phyloP scores from a whole-genome alignment of 2,888 invertebrate species.

The Cabera pusaria region DNA sequence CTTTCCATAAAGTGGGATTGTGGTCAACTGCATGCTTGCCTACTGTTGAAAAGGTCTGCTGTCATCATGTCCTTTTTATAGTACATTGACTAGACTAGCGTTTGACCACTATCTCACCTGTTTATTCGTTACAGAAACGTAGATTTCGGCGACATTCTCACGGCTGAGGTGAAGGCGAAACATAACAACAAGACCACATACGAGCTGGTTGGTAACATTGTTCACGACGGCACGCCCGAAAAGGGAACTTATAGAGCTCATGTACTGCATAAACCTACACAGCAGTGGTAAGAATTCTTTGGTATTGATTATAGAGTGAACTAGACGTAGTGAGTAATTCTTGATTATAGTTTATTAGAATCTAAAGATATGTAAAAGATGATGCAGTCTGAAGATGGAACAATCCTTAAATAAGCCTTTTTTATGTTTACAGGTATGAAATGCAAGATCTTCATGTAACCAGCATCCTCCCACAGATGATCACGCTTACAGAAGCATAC shows the following conservation, averaged over 20 bases:
- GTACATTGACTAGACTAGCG: too few species aligned
- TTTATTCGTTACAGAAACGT: slow-evolving; percentile 90
- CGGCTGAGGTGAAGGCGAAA: slow-evolving; percentile 90
- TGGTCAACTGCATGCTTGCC: too few species aligned
- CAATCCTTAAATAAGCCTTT: slow-evolving; percentile 2
- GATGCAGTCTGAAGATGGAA: too few species aligned
- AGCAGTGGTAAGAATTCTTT: slow-evolving; percentile 91
- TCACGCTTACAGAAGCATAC: slow-evolving; percentile 99
- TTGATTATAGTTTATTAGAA: too few species aligned
- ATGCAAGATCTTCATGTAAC: slow-evolving; percentile 99
- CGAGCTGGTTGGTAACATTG: slow-evolving; percentile 98
- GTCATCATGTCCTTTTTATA: too few species aligned
- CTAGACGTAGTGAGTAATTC: too few species aligned
- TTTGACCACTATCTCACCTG: too few species aligned
- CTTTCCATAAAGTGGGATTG: too few species aligned
- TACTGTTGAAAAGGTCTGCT: too few species aligned
- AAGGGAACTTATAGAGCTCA: slow-evolving; percentile 98
- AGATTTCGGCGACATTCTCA: slow-evolving; percentile 97
- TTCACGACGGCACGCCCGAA: slow-evolving; percentile 98
- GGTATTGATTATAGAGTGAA: too few species aligned
- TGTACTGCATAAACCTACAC: slow-evolving; percentile 93
- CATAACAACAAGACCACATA: slow-evolving; percentile 93
- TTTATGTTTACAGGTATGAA: slow-evolving; percentile 84
- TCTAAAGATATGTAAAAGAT: too few species aligned
- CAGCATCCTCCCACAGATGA: slow-evolving; percentile 99